A percentile compares a stretch with the other conserved stretches of the same genome.
phyloP scores from a whole-genome alignment of 2,113 vertebrate species.

The Rhabdornis inornatus region DNA sequence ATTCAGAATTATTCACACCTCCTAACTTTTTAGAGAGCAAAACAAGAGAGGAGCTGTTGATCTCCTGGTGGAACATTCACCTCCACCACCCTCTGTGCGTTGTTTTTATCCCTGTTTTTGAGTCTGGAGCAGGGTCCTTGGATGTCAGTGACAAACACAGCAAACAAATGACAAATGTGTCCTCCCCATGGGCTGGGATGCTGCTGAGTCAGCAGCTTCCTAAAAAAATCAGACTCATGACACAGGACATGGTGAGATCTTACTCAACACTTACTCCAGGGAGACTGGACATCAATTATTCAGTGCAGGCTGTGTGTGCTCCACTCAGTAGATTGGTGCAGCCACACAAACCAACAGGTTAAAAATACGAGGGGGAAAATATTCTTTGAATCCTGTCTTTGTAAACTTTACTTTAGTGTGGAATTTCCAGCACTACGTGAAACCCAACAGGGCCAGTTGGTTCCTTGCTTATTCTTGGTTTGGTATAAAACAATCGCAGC shows the following conservation, averaged over 20 bases:
- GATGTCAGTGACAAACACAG: not conserved
- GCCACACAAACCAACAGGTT: not conserved
- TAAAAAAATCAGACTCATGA: not conserved
- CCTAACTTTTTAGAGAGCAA: not conserved
- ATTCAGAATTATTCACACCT: not conserved
- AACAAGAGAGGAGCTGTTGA: not conserved
- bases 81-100: not conserved
- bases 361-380: not conserved
- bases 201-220: constrained; percentile 14
- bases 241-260: not conserved
- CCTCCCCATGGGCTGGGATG: constrained; percentile 13
- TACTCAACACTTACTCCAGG: not conserved
- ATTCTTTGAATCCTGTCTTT: not conserved
- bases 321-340: not conserved
- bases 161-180: not conserved
- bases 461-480: not conserved
- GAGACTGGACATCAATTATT: not conserved
- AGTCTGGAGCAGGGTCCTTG: not conserved
- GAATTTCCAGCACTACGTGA: not conserved
- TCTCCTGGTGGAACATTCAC: not conserved
- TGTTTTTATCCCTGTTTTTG: not conserved
- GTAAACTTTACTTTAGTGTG: not conserved
- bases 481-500: not conserved
- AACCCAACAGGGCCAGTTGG: not conserved
- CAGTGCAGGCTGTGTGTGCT: not conserved